Evolutionary conservation across 2,113 vertebrate genomes (phyloP).

Genomic region (Orycteropus afer): DNA sequence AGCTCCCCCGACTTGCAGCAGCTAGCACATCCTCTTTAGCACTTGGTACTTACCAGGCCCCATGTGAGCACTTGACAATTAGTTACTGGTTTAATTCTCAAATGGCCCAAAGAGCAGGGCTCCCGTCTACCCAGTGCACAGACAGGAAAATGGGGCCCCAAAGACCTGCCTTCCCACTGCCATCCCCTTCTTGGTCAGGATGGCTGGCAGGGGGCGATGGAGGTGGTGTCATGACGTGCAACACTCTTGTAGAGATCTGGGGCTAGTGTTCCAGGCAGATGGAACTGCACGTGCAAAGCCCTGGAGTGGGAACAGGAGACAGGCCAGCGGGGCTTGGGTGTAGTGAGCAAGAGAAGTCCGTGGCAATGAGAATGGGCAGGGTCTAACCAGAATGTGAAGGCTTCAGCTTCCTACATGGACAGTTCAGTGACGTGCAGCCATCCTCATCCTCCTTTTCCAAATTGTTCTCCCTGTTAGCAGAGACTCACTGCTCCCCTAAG

Average conservation of each 20-base stretch:
- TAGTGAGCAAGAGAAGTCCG: background rate
- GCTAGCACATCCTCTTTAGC: rapidly evolving
- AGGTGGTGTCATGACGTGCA: background rate
- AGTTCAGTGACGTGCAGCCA: too few species aligned
- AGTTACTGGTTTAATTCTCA: background rate
- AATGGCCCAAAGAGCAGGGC: background rate
- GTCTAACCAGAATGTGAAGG: background rate
- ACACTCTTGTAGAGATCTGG: background rate
- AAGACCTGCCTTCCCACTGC: background rate
- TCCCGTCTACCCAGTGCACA: rapidly evolving
- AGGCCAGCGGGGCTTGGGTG: background rate
- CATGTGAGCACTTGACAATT: background rate
- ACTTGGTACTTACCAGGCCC: rapidly evolving
- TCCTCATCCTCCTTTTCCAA: too few species aligned
- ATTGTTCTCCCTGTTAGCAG: too few species aligned
- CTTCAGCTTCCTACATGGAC: too few species aligned
- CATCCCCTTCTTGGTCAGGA: rapidly evolving
- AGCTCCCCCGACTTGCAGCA: too few species aligned
- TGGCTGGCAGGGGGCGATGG: background rate
- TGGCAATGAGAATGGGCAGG: too few species aligned
- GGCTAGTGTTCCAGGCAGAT: background rate
- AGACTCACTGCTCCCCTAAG: too few species aligned
- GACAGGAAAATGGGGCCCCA: background rate
- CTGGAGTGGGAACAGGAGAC: background rate
- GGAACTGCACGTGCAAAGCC: background rate